phyloP scores from a whole-genome alignment of 2,113 vertebrate genomes.

The Polypterus bichir region DNA sequence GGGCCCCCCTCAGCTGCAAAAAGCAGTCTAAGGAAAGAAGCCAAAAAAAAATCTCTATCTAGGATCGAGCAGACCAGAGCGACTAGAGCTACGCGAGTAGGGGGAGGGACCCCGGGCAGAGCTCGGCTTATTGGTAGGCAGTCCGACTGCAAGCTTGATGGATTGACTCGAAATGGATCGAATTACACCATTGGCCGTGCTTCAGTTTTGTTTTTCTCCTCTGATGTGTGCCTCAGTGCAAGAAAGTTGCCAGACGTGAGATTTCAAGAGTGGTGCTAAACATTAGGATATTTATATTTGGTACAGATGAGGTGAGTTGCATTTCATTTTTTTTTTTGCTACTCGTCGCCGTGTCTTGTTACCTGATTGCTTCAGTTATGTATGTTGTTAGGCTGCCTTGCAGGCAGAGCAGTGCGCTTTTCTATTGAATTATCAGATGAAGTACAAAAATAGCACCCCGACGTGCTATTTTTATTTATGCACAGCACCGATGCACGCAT shows the following conservation, averaged over 20 bases:
- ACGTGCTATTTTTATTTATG: constrained; percentile 28
- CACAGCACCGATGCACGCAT: not conserved
- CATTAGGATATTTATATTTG: constrained; percentile 25
- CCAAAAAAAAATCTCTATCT: constrained; percentile 34
- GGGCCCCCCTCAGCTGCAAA: constrained; percentile 24
- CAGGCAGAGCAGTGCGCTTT: not conserved
- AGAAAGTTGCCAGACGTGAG: constrained; percentile 36
- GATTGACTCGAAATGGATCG: constrained; percentile 67
- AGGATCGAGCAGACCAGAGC: constrained; percentile 29
- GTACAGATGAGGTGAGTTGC: constrained; percentile 56
- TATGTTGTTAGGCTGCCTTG: constrained; percentile 4
- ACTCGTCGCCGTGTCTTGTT: constrained; percentile 6
- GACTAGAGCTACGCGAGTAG: constrained; percentile 1
- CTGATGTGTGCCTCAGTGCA: constrained; percentile 26
- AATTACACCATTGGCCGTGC: constrained; percentile 67
- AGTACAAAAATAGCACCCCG: constrained; percentile 32
- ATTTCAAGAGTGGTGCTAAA: constrained; percentile 27
- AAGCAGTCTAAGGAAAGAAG: constrained; percentile 36
- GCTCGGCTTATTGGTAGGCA: constrained; percentile 46
- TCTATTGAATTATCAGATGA: not conserved
- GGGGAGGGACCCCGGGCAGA: constrained; percentile 48
- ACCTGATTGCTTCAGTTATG: too few relatives aligned
- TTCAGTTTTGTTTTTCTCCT: constrained; percentile 63
- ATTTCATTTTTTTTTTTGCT: not conserved
- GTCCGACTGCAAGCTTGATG: constrained; percentile 37